Percentiles rank a stretch among this genome's conserved stretches.
Evolutionary conservation across 92 coral and sea anemone species (phyloP).

Genomic region (Palythoa grandis): DNA sequence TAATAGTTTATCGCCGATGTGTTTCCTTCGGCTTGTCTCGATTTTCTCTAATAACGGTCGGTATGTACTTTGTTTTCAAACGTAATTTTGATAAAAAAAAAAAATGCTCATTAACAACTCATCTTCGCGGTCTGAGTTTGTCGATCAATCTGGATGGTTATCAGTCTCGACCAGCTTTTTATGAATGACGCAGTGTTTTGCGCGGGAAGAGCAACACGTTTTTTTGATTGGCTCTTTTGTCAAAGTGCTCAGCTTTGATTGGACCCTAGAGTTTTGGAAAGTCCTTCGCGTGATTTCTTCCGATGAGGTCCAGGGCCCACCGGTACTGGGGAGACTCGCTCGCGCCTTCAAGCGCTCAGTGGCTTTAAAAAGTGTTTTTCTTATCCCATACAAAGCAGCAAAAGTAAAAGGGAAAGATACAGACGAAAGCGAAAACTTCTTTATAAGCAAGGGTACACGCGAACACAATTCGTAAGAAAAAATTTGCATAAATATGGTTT

Average conservation of each 20-base stretch:
- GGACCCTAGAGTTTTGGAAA: too few species aligned
- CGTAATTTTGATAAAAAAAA: not conserved
- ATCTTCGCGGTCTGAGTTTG: not conserved
- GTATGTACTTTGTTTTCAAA: too few species aligned
- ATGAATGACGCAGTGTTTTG: conserved; percentile 11
- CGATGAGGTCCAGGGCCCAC: too few species aligned
- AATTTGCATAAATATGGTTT: too few species aligned
- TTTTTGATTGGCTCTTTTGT: not conserved
- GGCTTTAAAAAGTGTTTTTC: too few species aligned
- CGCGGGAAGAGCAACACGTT: not conserved
- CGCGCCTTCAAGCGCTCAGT: too few species aligned
- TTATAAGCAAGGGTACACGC: not conserved
- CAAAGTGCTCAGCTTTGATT: not conserved
- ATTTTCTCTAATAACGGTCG: not conserved
- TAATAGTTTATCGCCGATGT: conserved; percentile 18
- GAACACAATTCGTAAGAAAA: not conserved
- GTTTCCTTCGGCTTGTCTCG: conserved; percentile 35
- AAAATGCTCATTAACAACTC: not conserved
- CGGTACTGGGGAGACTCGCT: too few species aligned
- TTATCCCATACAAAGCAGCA: too few species aligned
- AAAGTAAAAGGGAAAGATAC: too few species aligned
- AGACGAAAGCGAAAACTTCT: too few species aligned
- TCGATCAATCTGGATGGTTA: not conserved
- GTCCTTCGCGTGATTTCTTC: too few species aligned
- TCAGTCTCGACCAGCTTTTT: not conserved